phyloP scores from a whole-genome alignment of 2,797 vertebrate species.

The Notolabrus celidotus region DNA sequence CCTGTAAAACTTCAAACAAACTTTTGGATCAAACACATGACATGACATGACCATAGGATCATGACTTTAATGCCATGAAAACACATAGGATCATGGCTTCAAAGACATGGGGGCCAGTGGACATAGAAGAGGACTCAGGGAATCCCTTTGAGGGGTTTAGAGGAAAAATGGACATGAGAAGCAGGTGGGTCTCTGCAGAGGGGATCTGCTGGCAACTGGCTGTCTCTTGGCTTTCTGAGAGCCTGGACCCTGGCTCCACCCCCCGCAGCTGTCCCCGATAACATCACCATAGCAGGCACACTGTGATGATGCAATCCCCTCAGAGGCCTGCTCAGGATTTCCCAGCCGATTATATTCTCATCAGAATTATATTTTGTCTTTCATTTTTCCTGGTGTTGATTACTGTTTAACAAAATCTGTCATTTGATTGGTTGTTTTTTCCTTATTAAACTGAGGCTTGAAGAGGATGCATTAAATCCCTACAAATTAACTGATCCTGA shows the following conservation, averaged over 20 bases:
- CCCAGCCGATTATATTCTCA: conserved; percentile 68
- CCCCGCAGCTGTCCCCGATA: conserved; percentile 84
- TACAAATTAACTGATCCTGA: conserved; percentile 12
- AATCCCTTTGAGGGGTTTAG: conserved; percentile 83
- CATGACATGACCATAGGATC: conserved; percentile 66
- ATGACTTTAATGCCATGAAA: conserved; percentile 72
- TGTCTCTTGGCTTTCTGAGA: conserved; percentile 73
- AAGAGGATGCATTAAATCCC: not conserved
- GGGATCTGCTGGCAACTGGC: conserved; percentile 74
- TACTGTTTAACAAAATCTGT: conserved; percentile 47
- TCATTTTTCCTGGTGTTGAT: conserved; percentile 52
- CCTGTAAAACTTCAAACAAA: conserved; percentile 74
- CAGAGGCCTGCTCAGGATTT: conserved; percentile 69
- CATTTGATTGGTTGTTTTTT: conserved; percentile 32
- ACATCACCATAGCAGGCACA: conserved; percentile 77
- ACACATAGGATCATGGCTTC: conserved; percentile 74
- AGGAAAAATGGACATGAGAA: conserved; percentile 73
- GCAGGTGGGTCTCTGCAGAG: conserved; percentile 73
- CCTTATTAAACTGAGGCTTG: not conserved
- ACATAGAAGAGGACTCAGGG: conserved; percentile 73
- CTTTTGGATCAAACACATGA: conserved; percentile 68
- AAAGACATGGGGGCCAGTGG: conserved; percentile 63
- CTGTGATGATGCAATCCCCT: conserved; percentile 79
- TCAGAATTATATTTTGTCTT: conserved; percentile 54
- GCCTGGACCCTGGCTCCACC: conserved; percentile 59